Evolutionary conservation across 92 coral and sea anemone genomes (phyloP).

Genomic region (Scolanthus callimorphus): DNA sequence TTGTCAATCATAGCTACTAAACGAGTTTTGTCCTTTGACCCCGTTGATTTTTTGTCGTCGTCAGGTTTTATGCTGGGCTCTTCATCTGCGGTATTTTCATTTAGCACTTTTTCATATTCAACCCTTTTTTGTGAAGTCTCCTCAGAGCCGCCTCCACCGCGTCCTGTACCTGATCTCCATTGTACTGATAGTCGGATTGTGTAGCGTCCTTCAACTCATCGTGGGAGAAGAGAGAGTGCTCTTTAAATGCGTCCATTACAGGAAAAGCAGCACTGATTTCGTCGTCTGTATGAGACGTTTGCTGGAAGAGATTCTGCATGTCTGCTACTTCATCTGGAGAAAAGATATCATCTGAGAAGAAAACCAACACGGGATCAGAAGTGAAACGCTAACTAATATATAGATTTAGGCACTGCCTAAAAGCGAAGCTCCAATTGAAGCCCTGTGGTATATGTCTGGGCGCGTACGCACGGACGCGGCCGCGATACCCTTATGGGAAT

Average conservation of each 20-base stretch:
- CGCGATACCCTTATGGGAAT: too few relatives aligned
- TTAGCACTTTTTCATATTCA: conserved; percentile 15
- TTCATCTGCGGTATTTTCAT: conserved; percentile 3
- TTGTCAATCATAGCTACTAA: conserved; percentile 68
- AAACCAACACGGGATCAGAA: too few relatives aligned
- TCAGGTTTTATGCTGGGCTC: neutral
- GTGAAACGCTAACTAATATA: too few relatives aligned
- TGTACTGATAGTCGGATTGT: conserved; percentile 49
- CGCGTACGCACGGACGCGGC: too few relatives aligned
- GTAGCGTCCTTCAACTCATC: conserved; percentile 69
- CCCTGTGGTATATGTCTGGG: too few relatives aligned
- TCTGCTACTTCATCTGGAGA: conserved; percentile 24
- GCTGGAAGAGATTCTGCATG: conserved; percentile 26
- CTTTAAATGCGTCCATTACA: conserved; percentile 68
- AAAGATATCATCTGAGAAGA: conserved; percentile 10
- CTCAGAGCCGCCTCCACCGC: conserved; percentile 70
- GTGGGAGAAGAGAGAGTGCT: conserved; percentile 38
- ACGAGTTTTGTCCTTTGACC: conserved; percentile 27
- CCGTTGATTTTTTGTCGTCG: neutral
- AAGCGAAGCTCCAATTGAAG: too few relatives aligned
- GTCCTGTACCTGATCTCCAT: conserved; percentile 45
- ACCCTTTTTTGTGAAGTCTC: conserved; percentile 64
- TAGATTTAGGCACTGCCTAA: too few relatives aligned
- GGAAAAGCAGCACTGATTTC: conserved; percentile 72
- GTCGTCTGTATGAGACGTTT: conserved; percentile 48